Evolutionary conservation across 2,797 vertebrate species (phyloP).

Genomic region (Muscicapa striata): DNA sequence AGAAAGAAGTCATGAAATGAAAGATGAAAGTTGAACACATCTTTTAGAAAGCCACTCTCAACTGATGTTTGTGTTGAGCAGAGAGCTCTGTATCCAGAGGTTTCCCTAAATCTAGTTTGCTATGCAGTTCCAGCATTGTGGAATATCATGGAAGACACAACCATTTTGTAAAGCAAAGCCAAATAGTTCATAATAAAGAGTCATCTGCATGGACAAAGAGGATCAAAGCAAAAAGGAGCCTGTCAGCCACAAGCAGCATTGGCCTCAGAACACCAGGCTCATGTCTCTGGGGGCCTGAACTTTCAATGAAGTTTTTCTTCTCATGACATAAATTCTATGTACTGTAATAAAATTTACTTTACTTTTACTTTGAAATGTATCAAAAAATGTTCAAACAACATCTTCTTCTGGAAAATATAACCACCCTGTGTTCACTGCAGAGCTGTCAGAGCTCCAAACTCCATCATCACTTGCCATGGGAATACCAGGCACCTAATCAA

Average conservation of each 20-base stretch:
- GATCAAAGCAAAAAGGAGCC: neutral
- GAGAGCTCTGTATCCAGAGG: neutral
- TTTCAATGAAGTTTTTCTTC: neutral
- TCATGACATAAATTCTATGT: neutral
- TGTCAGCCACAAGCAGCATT: neutral
- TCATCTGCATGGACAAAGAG: neutral
- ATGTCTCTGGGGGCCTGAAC: neutral
- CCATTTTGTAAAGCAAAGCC: neutral
- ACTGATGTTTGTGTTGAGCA: neutral
- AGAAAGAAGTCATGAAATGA: neutral
- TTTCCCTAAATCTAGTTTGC: neutral
- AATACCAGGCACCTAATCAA: neutral
- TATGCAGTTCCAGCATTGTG: rapidly evolving
- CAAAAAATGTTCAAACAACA: neutral
- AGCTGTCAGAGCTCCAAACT: neutral
- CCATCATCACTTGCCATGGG: neutral
- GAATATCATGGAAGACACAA: neutral
- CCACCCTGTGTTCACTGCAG: neutral
- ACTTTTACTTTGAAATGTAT: neutral
- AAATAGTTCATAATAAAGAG: neutral
- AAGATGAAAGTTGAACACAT: neutral
- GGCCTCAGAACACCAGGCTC: neutral
- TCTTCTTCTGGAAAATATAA: neutral
- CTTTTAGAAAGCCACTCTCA: neutral
- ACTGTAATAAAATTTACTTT: neutral